Conservation (phyloP, 1,140 invertebrate species). For the Whitmania pigra region DNA sequence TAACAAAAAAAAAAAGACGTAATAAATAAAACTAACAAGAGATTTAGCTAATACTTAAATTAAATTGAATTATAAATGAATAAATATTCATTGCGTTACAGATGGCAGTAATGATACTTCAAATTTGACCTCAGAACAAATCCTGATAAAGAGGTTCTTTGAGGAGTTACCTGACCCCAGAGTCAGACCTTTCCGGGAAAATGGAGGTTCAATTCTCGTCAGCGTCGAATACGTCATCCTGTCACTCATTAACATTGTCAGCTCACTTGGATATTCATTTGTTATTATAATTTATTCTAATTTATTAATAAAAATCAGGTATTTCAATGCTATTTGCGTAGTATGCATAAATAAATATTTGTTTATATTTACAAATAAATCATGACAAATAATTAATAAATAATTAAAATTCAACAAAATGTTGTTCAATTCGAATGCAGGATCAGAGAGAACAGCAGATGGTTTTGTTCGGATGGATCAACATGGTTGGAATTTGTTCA, state of each 20-base stretch:
- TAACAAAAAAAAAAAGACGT: too few species aligned
- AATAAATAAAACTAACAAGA: too few species aligned
- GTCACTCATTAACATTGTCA: not conserved
- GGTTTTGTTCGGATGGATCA: slow-evolving; percentile 6
- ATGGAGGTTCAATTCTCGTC: not conserved
- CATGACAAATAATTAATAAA: slow-evolving; percentile 1
- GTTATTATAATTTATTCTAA: not conserved
- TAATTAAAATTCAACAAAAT: not conserved
- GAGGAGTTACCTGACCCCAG: not conserved
- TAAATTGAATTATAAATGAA: too few species aligned
- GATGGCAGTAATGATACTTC: too few species aligned
- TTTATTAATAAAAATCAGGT: too few species aligned
- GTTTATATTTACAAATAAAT: too few species aligned
- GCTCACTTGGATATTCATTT: not conserved
- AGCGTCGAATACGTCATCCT: not conserved
- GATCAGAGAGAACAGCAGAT: slow-evolving; percentile 6
- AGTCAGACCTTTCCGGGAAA: not conserved
- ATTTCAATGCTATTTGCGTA: not conserved
- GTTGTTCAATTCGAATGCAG: not conserved
- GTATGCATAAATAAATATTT: too few species aligned
- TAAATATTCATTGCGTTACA: too few species aligned
- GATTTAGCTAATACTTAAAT: too few species aligned
- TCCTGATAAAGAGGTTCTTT: not conserved
- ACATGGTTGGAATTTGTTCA: not conserved
- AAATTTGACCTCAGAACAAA: slow-evolving; percentile 3